Base-by-base conservation (phyloP, 1,140 invertebrate species). In the Drosophila littoralis region DNA sequence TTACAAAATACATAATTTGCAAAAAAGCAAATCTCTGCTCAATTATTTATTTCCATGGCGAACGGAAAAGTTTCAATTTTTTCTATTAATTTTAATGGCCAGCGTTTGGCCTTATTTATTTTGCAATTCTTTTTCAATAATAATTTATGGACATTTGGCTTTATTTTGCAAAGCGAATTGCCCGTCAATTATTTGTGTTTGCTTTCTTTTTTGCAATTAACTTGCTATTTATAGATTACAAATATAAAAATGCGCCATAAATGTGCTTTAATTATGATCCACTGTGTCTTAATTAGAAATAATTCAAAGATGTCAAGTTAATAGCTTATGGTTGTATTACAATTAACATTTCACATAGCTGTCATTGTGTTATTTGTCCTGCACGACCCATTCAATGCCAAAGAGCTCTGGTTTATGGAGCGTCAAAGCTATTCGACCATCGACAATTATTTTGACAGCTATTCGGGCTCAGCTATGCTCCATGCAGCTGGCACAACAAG, bases 401-500 rank as follows among this genome's bases (percentile, higher is more conserved):
- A 6, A 42, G 43, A 50, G 35, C 59, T 45, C 10, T 43, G 36
- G 58, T 68, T 51, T 60, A 60, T 42, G 55, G n/a, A 28, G 38
- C 38, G 46, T 13, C 38, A 43, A 61, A 57, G 45, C 15, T 67
- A 36, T 59, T 35, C 10, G 13, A 50, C 2, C 55, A 59, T 22
- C 38, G 57, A 61, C 66, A 72, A 58, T 58, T 72, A 72, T 65
- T 51, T 58, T 58, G 69, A 72, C 69, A 66, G 61, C 36, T 58
- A 48, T 55, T 59, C 7, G 58, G 60, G 55, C 43, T 57, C 58
- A 75, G 71, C 59, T 42, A 8, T 10, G 32, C 50, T 45, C 15
- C 46, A 38, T 43, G 43, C 57, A 60, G 58, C 46, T 42, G 28
- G 22, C 13, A 32, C 63, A 65, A 45, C 42, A 51, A 61, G 35